These are phyloP conservation scores for Apteryx mantelli DNA, from an alignment of 2,113 vertebrate species.

Conservation along the genomic window DNA sequence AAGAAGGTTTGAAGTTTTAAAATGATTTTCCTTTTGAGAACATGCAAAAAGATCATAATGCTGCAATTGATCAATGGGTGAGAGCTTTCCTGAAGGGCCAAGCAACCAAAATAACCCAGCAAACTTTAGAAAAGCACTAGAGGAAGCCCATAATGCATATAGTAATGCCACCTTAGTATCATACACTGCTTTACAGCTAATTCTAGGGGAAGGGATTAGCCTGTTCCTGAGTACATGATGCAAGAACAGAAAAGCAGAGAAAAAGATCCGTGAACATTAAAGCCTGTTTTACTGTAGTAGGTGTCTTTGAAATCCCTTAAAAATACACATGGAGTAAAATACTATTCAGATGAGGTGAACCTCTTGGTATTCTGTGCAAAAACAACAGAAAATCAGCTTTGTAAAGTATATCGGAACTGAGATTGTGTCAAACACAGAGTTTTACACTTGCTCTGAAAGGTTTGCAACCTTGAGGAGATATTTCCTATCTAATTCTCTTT, in stretches of 20 bases:
- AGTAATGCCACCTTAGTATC: neutral
- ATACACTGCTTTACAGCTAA: neutral
- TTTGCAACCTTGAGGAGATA: neutral
- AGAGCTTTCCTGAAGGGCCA: constrained; percentile 12
- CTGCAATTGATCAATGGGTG: neutral
- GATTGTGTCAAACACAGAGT: neutral
- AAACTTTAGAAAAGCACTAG: neutral
- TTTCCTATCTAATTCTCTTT: neutral
- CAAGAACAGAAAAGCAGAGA: neutral
- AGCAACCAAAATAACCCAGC: neutral
- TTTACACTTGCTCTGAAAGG: neutral
- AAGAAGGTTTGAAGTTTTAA: constrained; percentile 51
- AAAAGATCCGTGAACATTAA: neutral
- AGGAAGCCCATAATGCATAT: neutral
- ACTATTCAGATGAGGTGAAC: neutral
- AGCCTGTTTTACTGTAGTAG: neutral
- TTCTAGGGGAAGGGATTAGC: neutral
- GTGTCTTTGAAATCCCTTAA: neutral
- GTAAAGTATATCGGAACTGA: neutral
- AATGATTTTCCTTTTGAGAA: constrained; percentile 39
- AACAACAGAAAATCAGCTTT: neutral
- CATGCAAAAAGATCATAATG: neutral
- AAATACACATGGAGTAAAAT: neutral
- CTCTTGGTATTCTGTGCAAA: neutral
- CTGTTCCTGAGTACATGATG: neutral